phyloP scores from a whole-genome alignment of 1,140 invertebrate genomes.

The Drosophila pruinosa region DNA sequence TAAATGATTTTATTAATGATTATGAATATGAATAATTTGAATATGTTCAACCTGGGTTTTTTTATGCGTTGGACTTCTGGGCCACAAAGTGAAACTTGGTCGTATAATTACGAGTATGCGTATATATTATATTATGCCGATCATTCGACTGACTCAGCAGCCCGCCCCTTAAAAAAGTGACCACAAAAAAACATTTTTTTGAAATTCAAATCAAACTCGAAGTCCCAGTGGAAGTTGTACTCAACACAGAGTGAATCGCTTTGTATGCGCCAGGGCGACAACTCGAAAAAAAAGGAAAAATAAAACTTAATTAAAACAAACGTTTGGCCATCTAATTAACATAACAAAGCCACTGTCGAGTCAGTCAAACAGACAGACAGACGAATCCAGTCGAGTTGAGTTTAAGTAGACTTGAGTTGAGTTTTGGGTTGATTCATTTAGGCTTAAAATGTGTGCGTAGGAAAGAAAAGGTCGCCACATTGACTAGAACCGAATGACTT shows the following conservation, averaged over 20 bases:
- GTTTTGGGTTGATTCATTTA: conserved; percentile 39
- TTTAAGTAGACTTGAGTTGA: not conserved
- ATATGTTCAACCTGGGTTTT: conserved; percentile 8
- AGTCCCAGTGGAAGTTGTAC: conserved; percentile 34
- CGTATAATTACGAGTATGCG: conserved; percentile 37
- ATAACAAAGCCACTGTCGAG: conserved; percentile 71
- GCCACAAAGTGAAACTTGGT: conserved; percentile 43
- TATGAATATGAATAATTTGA: conserved; percentile 67
- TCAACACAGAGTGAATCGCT: conserved; percentile 39
- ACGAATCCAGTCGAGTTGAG: conserved; percentile 20
- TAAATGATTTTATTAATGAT: conserved; percentile 75
- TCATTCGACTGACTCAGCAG: conserved; percentile 12
- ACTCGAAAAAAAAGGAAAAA: conserved; percentile 32
- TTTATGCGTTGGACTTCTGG: conserved; percentile 9
- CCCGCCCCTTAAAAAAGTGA: conserved; percentile 18
- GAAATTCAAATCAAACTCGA: conserved; percentile 62
- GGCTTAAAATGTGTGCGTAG: conserved; percentile 29
- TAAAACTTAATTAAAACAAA: conserved; percentile 75
- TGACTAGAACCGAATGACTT: conserved; percentile 29
- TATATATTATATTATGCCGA: not conserved
- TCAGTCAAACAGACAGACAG: conserved; percentile 40
- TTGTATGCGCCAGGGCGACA: conserved; percentile 59
- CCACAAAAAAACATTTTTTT: conserved; percentile 49
- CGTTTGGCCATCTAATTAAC: conserved; percentile 72
- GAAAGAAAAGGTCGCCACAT: conserved; percentile 45